Evolutionary conservation across 1,140 invertebrate genomes (phyloP).

Genomic region (Nasonia vitripennis): DNA sequence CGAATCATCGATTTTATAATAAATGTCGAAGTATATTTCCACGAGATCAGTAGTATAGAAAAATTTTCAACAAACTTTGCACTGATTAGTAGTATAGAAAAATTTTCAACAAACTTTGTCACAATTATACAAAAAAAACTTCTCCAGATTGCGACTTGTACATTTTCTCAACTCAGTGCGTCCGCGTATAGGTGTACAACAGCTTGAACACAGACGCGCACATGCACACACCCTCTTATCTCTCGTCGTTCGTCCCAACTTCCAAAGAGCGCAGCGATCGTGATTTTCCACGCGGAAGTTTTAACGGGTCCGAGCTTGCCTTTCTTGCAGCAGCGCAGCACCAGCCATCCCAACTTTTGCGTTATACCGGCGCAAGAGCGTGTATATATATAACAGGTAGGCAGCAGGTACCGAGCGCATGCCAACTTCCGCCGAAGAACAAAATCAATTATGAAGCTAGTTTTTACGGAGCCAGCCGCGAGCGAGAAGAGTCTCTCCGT

Average conservation of each 20-base stretch:
- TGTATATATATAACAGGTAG: not conserved
- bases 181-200: not conserved
- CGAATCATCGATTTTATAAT: no score
- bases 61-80: not conserved
- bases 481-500: conserved; percentile 44
- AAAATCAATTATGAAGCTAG: conserved; percentile 67
- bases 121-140: not conserved
- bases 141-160: not conserved
- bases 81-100: not conserved
- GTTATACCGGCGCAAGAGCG: conserved; percentile 52
- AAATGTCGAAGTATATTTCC: no score
- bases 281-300: conserved; percentile 66
- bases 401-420: conserved; percentile 55
- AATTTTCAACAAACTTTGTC: not conserved
- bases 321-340: not conserved
- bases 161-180: not conserved
- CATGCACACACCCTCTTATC: not conserved
- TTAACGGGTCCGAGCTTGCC: conserved; percentile 64
- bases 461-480: conserved; percentile 44
- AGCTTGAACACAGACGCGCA: not conserved
- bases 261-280: conserved; percentile 49
- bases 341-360: conserved; percentile 57
- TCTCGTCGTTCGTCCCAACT: conserved; percentile 39
- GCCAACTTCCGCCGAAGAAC: conserved; percentile 64
- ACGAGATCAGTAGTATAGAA: not conserved